A percentile compares a stretch with the other conserved stretches of the same genome.
Conservation (phyloP, 1,140 invertebrate genomes). For the Diabrotica virgifera region DNA sequence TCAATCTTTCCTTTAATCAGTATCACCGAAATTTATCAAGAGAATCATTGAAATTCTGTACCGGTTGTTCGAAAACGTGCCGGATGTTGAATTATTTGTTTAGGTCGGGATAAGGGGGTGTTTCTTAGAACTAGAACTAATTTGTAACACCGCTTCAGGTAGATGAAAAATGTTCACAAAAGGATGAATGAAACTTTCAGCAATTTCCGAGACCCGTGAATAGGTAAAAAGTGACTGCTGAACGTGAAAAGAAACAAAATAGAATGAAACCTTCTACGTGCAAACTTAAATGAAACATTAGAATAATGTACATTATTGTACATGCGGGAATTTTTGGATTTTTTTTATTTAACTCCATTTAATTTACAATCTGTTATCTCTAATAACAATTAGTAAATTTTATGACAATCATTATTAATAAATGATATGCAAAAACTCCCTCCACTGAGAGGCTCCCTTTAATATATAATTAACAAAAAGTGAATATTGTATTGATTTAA, state of each 20-base stretch:
- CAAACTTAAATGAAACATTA: no score
- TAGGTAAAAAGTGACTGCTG: not conserved
- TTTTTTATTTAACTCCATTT: no score
- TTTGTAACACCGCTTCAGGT: constrained; percentile 22
- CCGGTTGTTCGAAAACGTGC: constrained; percentile 17
- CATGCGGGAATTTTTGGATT: no score
- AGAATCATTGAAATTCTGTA: constrained; percentile 24
- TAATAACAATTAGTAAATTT: no score
- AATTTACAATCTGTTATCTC: no score
- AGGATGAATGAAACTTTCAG: constrained; percentile 19
- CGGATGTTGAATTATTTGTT: constrained; percentile 23
- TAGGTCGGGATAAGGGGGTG: constrained; percentile 21
- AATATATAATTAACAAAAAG: no score
- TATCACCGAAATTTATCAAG: constrained; percentile 22
- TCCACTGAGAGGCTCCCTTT: no score
- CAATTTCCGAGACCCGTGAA: constrained; percentile 6
- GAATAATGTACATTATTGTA: no score
- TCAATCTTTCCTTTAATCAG: no score
- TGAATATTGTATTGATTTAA: no score
- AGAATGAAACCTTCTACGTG: not conserved
- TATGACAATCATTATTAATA: no score
- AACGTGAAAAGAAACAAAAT: constrained; percentile 1
- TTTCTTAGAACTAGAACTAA: constrained; percentile 18
- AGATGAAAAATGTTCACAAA: constrained; percentile 22
- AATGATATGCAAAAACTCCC: no score